Conservation (phyloP, 1,140 invertebrate genomes). For the Hypsibius dujardini region DNA sequence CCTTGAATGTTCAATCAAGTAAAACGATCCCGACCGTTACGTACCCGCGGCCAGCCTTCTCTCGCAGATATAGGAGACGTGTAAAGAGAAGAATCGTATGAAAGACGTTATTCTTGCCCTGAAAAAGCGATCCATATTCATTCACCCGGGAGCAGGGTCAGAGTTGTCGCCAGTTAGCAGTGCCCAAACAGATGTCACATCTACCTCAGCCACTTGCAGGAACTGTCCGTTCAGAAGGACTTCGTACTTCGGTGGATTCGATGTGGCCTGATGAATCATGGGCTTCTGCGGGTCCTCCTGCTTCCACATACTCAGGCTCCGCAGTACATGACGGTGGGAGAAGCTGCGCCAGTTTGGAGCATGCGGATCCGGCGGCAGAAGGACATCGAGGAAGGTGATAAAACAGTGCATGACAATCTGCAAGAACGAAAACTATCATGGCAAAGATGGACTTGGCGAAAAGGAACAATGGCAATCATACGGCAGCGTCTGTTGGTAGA, state of each 20-base stretch:
- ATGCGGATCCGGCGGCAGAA: slow-evolving; percentile 14
- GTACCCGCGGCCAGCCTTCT: background rate
- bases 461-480: background rate
- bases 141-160: too few species aligned
- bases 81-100: slow-evolving; percentile 1
- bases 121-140: background rate
- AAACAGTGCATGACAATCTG: slow-evolving; percentile 12
- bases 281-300: background rate
- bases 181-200: background rate
- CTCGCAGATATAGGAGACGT: background rate
- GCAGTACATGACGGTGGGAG: slow-evolving; percentile 2
- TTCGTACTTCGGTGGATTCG: slow-evolving; percentile 9
- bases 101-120: slow-evolving; percentile 14
- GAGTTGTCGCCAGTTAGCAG: too few species aligned
- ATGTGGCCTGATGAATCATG: background rate
- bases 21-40: background rate
- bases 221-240: background rate
- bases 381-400: background rate
- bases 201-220: slow-evolving; percentile 2
- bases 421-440: background rate
- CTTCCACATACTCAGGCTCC: background rate
- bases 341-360: slow-evolving; percentile 12
- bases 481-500: slow-evolving; percentile 12
- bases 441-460: background rate
- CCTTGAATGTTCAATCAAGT: background rate